Evolutionary conservation across 1,140 invertebrate genomes (phyloP).

Genomic region (Ectropis grisescens): DNA sequence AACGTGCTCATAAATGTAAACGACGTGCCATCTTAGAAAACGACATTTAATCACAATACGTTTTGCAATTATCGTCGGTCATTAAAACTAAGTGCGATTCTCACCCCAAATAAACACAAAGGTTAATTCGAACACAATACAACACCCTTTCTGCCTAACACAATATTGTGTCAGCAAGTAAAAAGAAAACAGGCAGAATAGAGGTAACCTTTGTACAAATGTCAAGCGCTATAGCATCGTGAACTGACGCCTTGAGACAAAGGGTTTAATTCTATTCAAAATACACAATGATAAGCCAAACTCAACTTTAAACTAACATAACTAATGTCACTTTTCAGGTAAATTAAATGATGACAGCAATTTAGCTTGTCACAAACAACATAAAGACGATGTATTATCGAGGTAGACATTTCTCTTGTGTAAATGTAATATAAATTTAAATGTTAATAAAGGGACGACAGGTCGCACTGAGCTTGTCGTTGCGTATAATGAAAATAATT

Average conservation of each 20-base stretch:
- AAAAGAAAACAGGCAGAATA: constrained; percentile 54
- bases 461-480: constrained; percentile 20
- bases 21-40: too few relatives aligned
- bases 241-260: constrained; percentile 54
- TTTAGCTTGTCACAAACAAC: constrained; percentile 27
- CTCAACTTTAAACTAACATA: constrained; percentile 24
- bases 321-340: constrained; percentile 14
- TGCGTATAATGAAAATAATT: constrained; percentile 27
- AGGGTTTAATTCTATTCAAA: constrained; percentile 48
- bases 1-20: constrained; percentile 12
- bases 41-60: too few relatives aligned
- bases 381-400: constrained; percentile 29
- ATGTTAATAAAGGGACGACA: constrained; percentile 38
- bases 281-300: constrained; percentile 15
- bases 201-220: constrained; percentile 64
- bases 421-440: constrained; percentile 34
- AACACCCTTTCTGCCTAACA: constrained; percentile 54
- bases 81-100: too few relatives aligned
- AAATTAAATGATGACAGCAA: constrained; percentile 7
- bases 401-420: constrained; percentile 30
- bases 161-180: constrained; percentile 42
- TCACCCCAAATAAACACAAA: constrained; percentile 32
- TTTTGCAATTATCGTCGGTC: too few relatives aligned
- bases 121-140: constrained; percentile 48
- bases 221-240: constrained; percentile 46